Base-by-base conservation (phyloP, 1,140 invertebrate genomes). In the Drosophila jambulina region DNA sequence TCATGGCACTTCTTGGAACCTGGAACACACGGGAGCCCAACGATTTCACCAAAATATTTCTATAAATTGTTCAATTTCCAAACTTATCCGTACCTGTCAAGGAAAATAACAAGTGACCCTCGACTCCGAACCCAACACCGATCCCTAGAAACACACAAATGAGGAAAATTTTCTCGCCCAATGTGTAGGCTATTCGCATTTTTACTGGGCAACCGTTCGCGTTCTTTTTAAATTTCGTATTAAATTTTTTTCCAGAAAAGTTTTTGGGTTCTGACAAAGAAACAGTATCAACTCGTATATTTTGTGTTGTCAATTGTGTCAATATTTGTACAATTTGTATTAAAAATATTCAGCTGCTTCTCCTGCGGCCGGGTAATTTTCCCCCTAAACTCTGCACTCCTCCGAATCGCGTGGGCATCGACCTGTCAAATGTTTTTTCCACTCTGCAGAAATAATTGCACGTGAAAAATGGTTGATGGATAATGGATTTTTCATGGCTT, bases 1-100 rank as follows among this genome's bases (percentile, higher is more conserved):
- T 88, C 84, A 17, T 80, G 81, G n/a, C 84, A 88, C 51, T 88
- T 88, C 7, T 85, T 80, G 4, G 69, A 13, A 46, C 34, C 85
- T 88, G 27, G 9, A 27, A 32, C 2, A 36, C 25, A 19, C 25
- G 1, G 10, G 15, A 19, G 15, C 10, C 6, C 19, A 43, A 3
- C 4, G 10, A 42, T 40, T 29, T 21, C 9, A 17, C 8, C 2
- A 54, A 9, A 25, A 23, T 17, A n/a, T 5, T 40, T 43, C 4
- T n/a, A 13, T 8, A 25, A 0, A 12, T 25, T n/a, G 19, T 19
- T 3, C 1, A 1, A 13, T 1, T 21, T 48, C 42, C 19, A 19
- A 51, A 70, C 74, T 46, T 48, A 88, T 85, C 82, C 21, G 53
- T 48, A 88, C 84, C 82, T 23, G 51, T 62, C 43, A 64, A 23